Evolutionary conservation across 2,113 vertebrate species (phyloP), one percentile per base, ranked within the genome.

Genomic region (Murina feae): DNA sequence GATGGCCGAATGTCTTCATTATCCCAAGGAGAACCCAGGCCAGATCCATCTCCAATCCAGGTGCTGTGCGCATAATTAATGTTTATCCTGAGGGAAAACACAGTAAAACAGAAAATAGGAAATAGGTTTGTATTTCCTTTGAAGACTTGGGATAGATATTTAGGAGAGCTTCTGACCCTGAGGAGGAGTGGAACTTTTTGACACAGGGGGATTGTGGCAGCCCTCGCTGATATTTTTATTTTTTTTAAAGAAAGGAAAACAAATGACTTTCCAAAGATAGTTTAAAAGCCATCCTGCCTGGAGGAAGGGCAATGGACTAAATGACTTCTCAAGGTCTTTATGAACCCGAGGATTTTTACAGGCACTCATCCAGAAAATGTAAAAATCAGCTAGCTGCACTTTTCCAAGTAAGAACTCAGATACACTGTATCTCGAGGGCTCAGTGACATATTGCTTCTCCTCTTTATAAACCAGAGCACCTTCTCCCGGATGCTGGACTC

Each of bases 171-270:
- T 91, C n/a, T 71, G 30, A 89, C 63, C 53, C n/a, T 21, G 14
- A 80, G 13, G 30, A 80, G 37, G 12, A 95, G 18, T 28, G 2
- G 39, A 83, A 75, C 37, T 78, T 82, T 63, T 69, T 58, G 78
- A 89, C 55, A 53, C 30, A 35, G 79, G 58, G 25, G 32, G 39
- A 71, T 44, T 72, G 30, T 86, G 71, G 30, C 39, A 28, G 20
- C 78, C 51, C 51, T 92, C 32, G n/a, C 28, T 89, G 63, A 49
- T 91, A 68, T 81, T 80, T 95, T 91, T 76, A 91, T 94, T 93
- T 86, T 86, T 89, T 89, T 84, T 71, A 60, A 90, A 93, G 72
- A 83, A 75, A 92, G 85, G 75, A 90, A 91, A 94, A 94, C 63
- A 91, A 94, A 94, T 85, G 21, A 53, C 80, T 93, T 78, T 94